Conservation (phyloP, 2,797 vertebrate species). For the Hipposideros larvatus region DNA sequence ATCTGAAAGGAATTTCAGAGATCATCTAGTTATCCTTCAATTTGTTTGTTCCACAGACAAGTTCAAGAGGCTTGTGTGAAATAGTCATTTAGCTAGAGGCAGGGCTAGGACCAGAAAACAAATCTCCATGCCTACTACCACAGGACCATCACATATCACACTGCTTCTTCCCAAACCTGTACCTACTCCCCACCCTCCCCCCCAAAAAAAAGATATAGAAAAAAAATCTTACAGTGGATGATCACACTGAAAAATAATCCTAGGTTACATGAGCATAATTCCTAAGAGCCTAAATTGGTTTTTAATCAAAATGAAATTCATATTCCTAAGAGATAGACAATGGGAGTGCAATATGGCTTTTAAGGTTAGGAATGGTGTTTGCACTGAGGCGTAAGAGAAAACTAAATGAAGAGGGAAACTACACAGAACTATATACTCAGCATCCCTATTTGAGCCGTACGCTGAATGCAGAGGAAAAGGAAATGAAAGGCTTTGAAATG, state of each 20-base stretch:
- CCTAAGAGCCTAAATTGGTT: background rate
- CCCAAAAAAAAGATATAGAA: background rate
- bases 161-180: background rate
- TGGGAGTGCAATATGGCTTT: conserved; percentile 1
- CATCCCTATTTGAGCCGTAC: conserved; percentile 5
- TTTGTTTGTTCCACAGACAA: background rate
- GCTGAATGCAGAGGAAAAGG: conserved; percentile 63
- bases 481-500: conserved; percentile 73
- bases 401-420: background rate
- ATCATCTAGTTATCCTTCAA: background rate
- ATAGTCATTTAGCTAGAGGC: background rate
- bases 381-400: background rate
- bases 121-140: background rate
- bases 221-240: background rate
- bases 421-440: background rate
- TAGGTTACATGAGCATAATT: background rate
- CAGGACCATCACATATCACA: background rate
- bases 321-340: background rate
- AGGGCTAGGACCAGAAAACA: background rate
- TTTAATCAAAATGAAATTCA: conserved; percentile 54
- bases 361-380: background rate
- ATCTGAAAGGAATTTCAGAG: background rate
- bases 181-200: background rate
- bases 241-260: conserved; percentile 11
- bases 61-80: background rate